Evolutionary conservation across 2,888 invertebrate genomes (phyloP).

Genomic region (Luperina testacea): DNA sequence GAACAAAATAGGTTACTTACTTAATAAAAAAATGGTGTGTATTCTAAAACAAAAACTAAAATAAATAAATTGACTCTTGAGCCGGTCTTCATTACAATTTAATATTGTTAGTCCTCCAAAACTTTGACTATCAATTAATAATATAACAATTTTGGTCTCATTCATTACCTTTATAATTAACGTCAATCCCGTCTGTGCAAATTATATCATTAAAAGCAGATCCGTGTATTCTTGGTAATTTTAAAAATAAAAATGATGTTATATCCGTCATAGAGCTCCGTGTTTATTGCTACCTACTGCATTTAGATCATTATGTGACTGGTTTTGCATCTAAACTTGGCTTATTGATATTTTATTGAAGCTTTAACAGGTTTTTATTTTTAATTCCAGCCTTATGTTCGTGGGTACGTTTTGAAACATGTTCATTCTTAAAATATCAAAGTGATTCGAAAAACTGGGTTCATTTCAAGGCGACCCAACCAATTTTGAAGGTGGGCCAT

Average conservation of each 20-base stretch:
- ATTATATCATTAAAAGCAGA: background rate
- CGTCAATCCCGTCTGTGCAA: background rate
- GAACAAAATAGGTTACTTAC: background rate
- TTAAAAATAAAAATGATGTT: constrained; percentile 14
- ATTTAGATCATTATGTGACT: constrained; percentile 5
- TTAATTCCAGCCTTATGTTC: background rate
- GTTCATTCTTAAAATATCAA: no score
- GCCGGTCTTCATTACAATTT: background rate
- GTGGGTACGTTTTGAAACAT: no score
- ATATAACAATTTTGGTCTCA: no score
- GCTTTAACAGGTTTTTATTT: background rate
- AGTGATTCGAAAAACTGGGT: background rate
- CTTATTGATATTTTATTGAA: background rate
- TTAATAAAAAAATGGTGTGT: background rate
- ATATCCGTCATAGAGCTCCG: background rate
- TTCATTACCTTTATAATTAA: background rate
- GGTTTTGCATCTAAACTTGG: constrained; percentile 1
- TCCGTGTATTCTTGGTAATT: background rate
- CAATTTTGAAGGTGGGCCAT: no score
- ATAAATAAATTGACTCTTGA: background rate
- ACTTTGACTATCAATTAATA: background rate
- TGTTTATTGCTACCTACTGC: background rate
- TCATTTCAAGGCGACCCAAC: no score
- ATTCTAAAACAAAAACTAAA: background rate
- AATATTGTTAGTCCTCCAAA: no score